phyloP scores from a whole-genome alignment of 2,113 vertebrate species.

The Pagrus major region DNA sequence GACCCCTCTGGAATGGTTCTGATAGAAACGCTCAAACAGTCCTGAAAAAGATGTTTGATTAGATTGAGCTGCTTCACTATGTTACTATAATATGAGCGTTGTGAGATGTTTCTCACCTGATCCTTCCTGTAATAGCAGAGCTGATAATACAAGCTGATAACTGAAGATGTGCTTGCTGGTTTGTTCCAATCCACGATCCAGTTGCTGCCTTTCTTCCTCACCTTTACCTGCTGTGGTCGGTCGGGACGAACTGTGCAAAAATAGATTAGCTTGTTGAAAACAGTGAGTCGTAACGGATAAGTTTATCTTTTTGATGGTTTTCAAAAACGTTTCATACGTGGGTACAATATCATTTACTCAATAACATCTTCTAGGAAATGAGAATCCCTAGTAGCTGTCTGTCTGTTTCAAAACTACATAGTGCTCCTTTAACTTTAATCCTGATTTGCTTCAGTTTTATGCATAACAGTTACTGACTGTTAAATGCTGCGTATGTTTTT shows the following conservation, averaged over 20 bases:
- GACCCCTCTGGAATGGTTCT: neutral
- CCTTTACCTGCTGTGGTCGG: constrained; percentile 43
- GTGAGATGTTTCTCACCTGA: constrained; percentile 38
- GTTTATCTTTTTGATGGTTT: too few species aligned
- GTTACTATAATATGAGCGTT: neutral
- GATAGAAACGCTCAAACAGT: neutral
- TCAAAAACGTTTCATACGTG: too few species aligned
- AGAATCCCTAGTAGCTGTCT: too few species aligned
- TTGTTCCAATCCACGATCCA: constrained; percentile 71
- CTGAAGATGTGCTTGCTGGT: neutral
- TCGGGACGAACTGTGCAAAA: constrained; percentile 67
- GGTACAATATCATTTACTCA: too few species aligned
- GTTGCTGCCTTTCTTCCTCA: constrained; percentile 11
- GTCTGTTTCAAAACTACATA: too few species aligned
- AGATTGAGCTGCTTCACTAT: neutral
- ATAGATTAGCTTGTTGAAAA: neutral
- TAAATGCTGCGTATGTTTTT: too few species aligned
- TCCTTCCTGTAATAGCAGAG: constrained; percentile 64
- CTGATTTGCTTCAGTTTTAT: too few species aligned
- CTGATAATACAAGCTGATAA: neutral
- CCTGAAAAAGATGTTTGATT: constrained; percentile 20
- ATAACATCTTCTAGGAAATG: too few species aligned
- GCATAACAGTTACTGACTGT: too few species aligned
- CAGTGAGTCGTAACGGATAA: neutral
- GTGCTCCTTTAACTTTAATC: too few species aligned